phyloP scores from a whole-genome alignment of 2,113 vertebrate genomes.

The Anas platyrhynchos region DNA sequence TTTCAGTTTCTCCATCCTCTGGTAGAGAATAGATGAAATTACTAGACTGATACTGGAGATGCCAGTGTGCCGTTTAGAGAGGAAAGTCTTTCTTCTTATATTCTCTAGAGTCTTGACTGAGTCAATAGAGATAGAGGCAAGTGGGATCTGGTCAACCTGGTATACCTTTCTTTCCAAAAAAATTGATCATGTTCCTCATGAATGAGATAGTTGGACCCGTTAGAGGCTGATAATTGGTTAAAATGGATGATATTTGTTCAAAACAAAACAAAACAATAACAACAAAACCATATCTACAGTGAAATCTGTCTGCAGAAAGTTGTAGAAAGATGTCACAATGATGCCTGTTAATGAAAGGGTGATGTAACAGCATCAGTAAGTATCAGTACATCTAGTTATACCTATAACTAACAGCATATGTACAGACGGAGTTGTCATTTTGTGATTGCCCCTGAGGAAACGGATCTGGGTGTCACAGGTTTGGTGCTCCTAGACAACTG shows the following conservation, averaged over 20 bases:
- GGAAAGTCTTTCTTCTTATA: background rate
- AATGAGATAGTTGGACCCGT: background rate
- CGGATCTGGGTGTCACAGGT: background rate
- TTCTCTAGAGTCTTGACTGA: background rate
- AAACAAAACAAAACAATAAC: too few relatives aligned
- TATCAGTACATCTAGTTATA: background rate
- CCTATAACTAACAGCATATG: background rate
- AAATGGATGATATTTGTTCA: background rate
- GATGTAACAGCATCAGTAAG: background rate
- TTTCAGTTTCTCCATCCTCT: background rate
- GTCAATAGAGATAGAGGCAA: accelerated
- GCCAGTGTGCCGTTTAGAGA: background rate
- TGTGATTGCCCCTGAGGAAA: too few relatives aligned
- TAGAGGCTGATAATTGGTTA: background rate
- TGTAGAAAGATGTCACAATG: background rate
- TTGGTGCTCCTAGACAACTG: background rate
- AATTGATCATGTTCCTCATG: accelerated
- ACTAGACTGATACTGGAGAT: background rate
- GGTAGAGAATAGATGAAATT: background rate
- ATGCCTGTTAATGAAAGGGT: background rate
- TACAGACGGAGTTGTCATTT: too few relatives aligned
- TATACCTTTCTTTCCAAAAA: background rate
- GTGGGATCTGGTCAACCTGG: background rate
- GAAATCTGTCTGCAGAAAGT: background rate
- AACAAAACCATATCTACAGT: background rate